A percentile compares a stretch with the other conserved stretches of the same genome.
These are phyloP conservation scores for Salvelinus sp. DNA, from an alignment of 2,113 vertebrate species.

Conservation along the genomic window DNA sequence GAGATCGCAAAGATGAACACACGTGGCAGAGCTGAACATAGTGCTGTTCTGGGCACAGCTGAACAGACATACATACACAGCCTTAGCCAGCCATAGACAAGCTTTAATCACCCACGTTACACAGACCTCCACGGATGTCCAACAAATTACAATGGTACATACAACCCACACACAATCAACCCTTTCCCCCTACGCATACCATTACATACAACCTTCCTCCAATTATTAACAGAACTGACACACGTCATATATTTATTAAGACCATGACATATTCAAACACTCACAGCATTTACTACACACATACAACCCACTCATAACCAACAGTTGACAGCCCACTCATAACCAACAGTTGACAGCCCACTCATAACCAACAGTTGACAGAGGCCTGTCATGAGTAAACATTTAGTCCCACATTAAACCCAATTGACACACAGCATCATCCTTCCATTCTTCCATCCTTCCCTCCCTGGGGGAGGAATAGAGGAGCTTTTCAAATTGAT, in stretches of 20 bases:
- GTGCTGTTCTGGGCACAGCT: background rate
- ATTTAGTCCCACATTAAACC: background rate
- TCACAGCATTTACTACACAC: background rate
- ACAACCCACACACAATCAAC: background rate
- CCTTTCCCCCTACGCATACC: background rate
- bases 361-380: background rate
- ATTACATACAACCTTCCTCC: background rate
- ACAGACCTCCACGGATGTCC: background rate
- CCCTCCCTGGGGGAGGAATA: background rate
- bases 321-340: background rate
- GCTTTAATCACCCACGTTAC: background rate
- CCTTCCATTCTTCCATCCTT: background rate
- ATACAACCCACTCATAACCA: background rate
- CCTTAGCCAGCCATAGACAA: background rate
- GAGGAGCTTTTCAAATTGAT: background rate
- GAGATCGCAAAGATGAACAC: constrained; percentile 12
- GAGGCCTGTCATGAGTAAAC: background rate
- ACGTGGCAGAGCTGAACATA: constrained; percentile 4
- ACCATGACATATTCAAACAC: background rate
- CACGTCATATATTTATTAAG: too few species aligned
- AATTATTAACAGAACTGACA: background rate
- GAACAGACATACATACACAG: constrained; percentile 4
- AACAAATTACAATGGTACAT: background rate
- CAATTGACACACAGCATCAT: background rate
- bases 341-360: background rate